Percentiles rank a stretch among this genome's conserved stretches.
Evolutionary conservation across 35 echinoderm and acorn worm species (phyloP).

Genomic region (Amphiura filiformis): DNA sequence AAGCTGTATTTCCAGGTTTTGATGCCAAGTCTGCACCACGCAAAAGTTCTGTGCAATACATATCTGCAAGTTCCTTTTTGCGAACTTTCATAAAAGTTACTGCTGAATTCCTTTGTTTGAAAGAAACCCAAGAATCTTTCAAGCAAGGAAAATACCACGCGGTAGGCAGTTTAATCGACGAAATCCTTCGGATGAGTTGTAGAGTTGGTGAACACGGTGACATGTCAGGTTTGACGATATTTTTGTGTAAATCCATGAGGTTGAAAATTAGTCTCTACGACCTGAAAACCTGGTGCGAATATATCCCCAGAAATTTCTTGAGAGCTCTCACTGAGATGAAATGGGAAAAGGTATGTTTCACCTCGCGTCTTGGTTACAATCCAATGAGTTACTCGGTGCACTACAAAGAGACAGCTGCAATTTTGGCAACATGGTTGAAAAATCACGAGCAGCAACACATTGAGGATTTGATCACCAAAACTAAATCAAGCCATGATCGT

Average conservation of each 20-base stretch:
- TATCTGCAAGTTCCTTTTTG: not conserved
- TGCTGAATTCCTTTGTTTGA: not conserved
- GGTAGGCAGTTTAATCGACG: not conserved
- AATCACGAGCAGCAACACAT: not conserved
- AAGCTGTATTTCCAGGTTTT: no score
- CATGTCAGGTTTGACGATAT: not conserved
- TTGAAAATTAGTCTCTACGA: not conserved
- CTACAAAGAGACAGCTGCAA: not conserved
- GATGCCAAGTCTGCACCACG: no score
- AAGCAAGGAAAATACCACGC: not conserved
- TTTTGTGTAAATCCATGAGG: not conserved
- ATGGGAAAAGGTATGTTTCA: not conserved
- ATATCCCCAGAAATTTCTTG: no score
- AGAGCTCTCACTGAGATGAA: not conserved
- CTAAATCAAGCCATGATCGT: no score
- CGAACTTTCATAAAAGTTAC: not conserved
- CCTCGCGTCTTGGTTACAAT: slow-evolving; percentile 1
- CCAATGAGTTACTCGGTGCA: not conserved
- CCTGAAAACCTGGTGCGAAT: not conserved
- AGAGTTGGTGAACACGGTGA: not conserved
- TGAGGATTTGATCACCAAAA: not conserved
- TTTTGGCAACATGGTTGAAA: not conserved
- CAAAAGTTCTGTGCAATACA: slow-evolving; percentile 13
- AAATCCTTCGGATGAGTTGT: not conserved
- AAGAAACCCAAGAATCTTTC: not conserved